Base-by-base conservation (phyloP, 2,888 invertebrate species). In the Lymantria monacha region DNA sequence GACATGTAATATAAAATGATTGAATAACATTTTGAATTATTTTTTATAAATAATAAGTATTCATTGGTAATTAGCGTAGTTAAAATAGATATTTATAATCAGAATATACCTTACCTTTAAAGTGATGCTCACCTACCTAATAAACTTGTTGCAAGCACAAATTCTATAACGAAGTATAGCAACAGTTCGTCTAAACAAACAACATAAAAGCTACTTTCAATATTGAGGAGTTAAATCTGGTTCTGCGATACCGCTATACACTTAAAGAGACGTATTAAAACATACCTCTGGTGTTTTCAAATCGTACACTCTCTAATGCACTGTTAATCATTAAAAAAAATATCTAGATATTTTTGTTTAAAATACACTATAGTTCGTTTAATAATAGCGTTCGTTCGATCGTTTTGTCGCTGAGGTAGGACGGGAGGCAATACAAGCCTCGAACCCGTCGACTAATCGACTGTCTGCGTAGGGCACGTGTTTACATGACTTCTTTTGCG, bases 361-460 rank as follows among this genome's bases (percentile, higher is more conserved):
- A 51, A 64, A 72, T 69, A 72, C 54, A 71, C 69, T 71, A 69
- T 61, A 71, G 72, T 82, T 83, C 83, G 83, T 80, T 63, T 76
- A 70, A 59, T 55, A 63, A 52, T 65, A 66, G 70, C 69, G 83
- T 89, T 90, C 90, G 90, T 89, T 90, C 90, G 89, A 83, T 90
- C 90, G 87, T 87, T 80, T 81, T 74, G 79, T 87, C 81, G 82
- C 81, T 79, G 63, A 74, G 86, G 86, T 81, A 77, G 67, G 74
- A 70, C 82, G 63, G 73, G 80, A 67, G 79, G 70, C 73, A 70
- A 66, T 85, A 86, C n/a, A n/a, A 14, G 11, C 11, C 41, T 85
- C 85, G 63, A 65, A 74, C 78, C 81, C 83, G 85, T 74, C 79
- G 71, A 74, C 75, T 81, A 77, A 75, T 70, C 70, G 72, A 77